Base-by-base conservation (phyloP, 35 echinoderm and acorn worm genomes). In the Chiridota heheva region DNA sequence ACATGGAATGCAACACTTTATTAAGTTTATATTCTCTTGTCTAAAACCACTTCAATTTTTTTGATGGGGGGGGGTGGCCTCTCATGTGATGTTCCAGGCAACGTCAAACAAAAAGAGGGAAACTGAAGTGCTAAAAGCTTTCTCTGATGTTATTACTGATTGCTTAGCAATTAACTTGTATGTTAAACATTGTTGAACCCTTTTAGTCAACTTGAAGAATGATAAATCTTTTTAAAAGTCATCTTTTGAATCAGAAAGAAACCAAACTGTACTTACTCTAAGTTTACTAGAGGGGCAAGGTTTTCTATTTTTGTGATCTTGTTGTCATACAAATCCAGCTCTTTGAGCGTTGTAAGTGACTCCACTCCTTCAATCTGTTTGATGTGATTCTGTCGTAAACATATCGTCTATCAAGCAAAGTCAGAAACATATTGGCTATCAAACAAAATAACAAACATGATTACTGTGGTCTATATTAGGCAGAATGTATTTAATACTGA, bases 301-400 rank as follows among this genome's bases (percentile, higher is more conserved):
- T 86, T 83, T 78, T 97, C 93, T 59, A 97, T 97, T 56, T 87
- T 97, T 8, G 79, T 97, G 8, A 97, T 58, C 57, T 83, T 46
- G 56, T 97, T 97, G 40, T 97, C 93, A 73, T 97, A 97, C 0
- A 97, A 53, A 61, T 97, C 93, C 15, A 97, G 72, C 15, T 97
- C 93, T 24, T 84, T 87, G 40, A 97, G 73, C 1, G 88, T 91
- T 8, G 84, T 88, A 45, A 97, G 40, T 7, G 70, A 61, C 33
- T 79, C 88, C 59, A 97, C 40, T 35, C 86, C 86, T 79, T 97
- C 93, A 28, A 97, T 67, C 57, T 88, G 87, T 63, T 72, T 91
- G 60, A 97, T 97, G 55, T 87, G 61, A 84, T 97, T 97, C 44
- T 97, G 93, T 0, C 93, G 78, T 17, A 97, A 77, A 84, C 88